Evolutionary conservation across 2,113 vertebrate species (phyloP).

Genomic region (Fulmarus glacialis): DNA sequence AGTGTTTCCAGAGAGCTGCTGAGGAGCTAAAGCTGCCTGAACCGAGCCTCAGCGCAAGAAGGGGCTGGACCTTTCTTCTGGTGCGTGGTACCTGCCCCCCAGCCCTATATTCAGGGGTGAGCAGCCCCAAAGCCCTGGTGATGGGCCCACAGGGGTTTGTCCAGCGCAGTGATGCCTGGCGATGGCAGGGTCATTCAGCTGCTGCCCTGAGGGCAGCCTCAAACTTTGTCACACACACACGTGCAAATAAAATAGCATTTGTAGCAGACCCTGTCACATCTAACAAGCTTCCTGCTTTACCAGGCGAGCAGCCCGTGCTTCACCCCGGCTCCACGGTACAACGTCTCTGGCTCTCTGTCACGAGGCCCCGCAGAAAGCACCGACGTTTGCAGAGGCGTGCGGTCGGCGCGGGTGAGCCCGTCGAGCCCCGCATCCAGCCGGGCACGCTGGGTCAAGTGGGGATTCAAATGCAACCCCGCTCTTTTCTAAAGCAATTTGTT

Average conservation of each 20-base stretch:
- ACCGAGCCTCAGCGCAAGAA: not conserved
- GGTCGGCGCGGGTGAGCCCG: accelerated
- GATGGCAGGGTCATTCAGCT: no score
- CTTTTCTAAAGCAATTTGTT: not conserved
- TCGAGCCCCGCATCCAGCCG: accelerated
- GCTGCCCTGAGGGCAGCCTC: not conserved
- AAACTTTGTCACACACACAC: not conserved
- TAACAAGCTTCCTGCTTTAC: accelerated
- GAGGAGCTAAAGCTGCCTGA: not conserved
- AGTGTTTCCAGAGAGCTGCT: not conserved
- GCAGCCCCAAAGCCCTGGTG: not conserved
- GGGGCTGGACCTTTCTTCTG: not conserved
- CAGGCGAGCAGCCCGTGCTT: not conserved
- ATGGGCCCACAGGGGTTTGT: not conserved
- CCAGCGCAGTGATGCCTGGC: not conserved
- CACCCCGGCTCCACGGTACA: accelerated
- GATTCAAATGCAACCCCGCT: accelerated
- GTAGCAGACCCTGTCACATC: accelerated
- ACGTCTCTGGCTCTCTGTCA: not conserved
- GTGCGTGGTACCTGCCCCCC: not conserved
- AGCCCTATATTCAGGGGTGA: not conserved
- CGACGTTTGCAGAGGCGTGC: accelerated
- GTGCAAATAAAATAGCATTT: not conserved
- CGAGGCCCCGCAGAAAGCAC: not conserved
- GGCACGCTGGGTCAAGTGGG: not conserved